These are phyloP conservation scores for Vanessa cardui DNA, from an alignment of 2,888 invertebrate genomes.

Conservation along the genomic window DNA sequence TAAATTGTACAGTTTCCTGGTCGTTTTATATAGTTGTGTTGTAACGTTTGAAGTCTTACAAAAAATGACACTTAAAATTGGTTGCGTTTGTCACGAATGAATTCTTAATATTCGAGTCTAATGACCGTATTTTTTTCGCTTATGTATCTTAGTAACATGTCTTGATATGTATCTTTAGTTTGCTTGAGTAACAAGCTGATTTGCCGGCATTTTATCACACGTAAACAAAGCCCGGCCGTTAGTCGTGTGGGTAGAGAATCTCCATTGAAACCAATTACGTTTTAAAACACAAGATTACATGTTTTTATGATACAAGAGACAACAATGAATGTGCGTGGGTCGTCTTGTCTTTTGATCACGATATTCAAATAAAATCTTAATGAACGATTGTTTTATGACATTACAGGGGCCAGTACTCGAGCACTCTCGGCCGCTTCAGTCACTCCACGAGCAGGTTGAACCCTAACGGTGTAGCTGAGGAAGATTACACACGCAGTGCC, in stretches of 20 bases:
- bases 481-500: constrained; percentile 83
- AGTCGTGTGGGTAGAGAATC: constrained; percentile 68
- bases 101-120: constrained; percentile 16
- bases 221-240: constrained; percentile 72
- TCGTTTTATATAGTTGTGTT: constrained; percentile 26
- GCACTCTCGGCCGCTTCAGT: constrained; percentile 91
- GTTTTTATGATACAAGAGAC: constrained; percentile 67
- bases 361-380: constrained; percentile 55
- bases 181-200: constrained; percentile 25
- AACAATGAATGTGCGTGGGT: constrained; percentile 72
- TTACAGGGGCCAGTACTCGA: constrained; percentile 87
- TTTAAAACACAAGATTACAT: constrained; percentile 61
- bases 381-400: constrained; percentile 50
- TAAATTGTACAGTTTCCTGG: constrained; percentile 43
- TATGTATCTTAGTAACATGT: constrained; percentile 27
- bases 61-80: constrained; percentile 29
- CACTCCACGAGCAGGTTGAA: constrained; percentile 90
- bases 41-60: not conserved
- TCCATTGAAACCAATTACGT: constrained; percentile 74
- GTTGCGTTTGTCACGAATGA: constrained; percentile 9
- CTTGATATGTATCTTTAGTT: constrained; percentile 27
- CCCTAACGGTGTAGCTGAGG: constrained; percentile 77
- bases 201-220: constrained; percentile 45
- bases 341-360: constrained; percentile 51
- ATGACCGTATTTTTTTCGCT: constrained; percentile 16